Conservation (phyloP, 2,113 vertebrate species). For the Oreochromis aureus region DNA sequence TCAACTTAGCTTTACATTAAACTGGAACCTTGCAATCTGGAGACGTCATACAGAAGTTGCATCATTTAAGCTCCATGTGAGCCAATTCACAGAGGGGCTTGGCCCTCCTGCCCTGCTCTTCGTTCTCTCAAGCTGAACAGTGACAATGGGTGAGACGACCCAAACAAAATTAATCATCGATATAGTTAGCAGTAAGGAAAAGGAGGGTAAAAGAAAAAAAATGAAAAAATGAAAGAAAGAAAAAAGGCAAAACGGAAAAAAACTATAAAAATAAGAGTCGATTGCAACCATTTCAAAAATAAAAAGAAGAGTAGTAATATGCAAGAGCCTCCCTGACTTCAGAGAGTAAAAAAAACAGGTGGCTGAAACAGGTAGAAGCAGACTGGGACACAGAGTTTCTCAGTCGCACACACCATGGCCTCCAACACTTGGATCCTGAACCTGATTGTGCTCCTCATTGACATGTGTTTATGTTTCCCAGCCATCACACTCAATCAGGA, state of each 20-base stretch:
- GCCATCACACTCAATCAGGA: conserved; percentile 57
- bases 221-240: not conserved
- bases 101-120: not conserved
- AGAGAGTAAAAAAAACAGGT: not conserved
- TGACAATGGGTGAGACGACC: conserved; percentile 36
- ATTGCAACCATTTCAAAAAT: conserved; percentile 54
- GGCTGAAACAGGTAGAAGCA: conserved; percentile 6
- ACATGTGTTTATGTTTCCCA: conserved; percentile 43
- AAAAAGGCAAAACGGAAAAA: not conserved
- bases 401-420: not conserved
- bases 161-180: conserved; percentile 59
- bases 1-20: conserved; percentile 71
- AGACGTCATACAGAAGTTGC: conserved; percentile 43
- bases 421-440: not conserved
- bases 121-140: not conserved
- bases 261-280: conserved; percentile 52
- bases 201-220: accelerated
- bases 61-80: conserved; percentile 23
- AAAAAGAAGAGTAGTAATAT: conserved; percentile 29
- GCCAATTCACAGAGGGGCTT: not conserved
- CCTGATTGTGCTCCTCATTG: conserved; percentile 19
- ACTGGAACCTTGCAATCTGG: conserved; percentile 56
- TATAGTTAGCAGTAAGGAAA: not conserved
- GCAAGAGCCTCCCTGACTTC: not conserved
- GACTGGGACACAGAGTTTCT: not conserved